A percentile compares a stretch with the other conserved stretches of the same genome.
phyloP scores from a whole-genome alignment of 2,113 vertebrate genomes.

The Apeltes quadracus region DNA sequence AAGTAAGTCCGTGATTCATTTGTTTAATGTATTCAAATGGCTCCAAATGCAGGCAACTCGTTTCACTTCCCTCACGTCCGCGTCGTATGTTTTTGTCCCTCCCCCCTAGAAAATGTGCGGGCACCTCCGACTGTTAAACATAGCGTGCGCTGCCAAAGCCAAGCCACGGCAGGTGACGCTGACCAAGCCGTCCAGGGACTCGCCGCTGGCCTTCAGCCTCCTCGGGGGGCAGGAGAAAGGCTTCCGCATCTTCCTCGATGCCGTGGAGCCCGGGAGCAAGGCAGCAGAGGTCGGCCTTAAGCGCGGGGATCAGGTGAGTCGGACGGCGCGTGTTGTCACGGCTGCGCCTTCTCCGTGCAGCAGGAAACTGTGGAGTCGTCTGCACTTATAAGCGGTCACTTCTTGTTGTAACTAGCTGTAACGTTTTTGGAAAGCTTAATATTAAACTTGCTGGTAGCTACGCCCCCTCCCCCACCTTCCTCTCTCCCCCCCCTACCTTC shows the following conservation, averaged over 20 bases:
- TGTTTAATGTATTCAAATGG: too few relatives aligned
- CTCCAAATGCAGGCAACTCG: not conserved
- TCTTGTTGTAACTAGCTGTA: conserved; percentile 52
- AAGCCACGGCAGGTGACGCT: conserved; percentile 94
- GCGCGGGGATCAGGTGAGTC: conserved; percentile 92
- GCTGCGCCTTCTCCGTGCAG: not conserved
- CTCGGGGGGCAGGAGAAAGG: conserved; percentile 96
- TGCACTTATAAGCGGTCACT: too few relatives aligned
- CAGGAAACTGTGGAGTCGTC: too few relatives aligned
- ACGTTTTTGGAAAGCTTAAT: conserved; percentile 18
- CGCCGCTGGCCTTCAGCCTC: conserved; percentile 91
- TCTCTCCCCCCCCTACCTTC: too few relatives aligned
- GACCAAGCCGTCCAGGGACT: conserved; percentile 94
- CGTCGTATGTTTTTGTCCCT: not conserved
- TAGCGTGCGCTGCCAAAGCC: conserved; percentile 97
- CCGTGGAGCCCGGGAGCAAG: conserved; percentile 93
- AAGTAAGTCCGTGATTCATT: conserved; percentile 84
- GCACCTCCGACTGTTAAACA: conserved; percentile 97
- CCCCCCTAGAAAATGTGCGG: conserved; percentile 94
- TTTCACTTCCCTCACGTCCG: not conserved
- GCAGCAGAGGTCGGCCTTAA: conserved; percentile 95
- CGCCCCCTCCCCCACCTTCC: not conserved
- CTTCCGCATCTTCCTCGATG: conserved; percentile 95
- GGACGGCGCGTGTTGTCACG: not conserved
- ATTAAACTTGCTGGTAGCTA: conserved; percentile 45